phyloP scores from a whole-genome alignment of 2,888 invertebrate species.

The Neoitamus cyanurus region DNA sequence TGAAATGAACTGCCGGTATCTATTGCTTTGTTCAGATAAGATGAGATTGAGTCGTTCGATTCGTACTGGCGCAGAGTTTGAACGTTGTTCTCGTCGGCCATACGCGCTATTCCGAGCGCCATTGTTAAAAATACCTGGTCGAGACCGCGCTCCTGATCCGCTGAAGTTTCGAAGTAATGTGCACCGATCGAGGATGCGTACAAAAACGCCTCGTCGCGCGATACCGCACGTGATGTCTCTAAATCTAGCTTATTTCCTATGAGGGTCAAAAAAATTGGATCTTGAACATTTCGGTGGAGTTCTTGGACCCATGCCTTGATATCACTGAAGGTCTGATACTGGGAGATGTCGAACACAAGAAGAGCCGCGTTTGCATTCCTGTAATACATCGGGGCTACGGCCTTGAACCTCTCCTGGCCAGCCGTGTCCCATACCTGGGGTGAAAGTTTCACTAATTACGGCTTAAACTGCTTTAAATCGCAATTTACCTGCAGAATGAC shows the following conservation, averaged over 20 bases:
- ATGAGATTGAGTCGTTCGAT: constrained; percentile 67
- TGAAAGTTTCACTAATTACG: not conserved
- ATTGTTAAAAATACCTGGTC: constrained; percentile 78
- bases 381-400: constrained; percentile 96
- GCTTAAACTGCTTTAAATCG: not conserved
- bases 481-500: constrained; percentile 79
- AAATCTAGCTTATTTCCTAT: constrained; percentile 90
- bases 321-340: constrained; percentile 77
- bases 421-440: constrained; percentile 66
- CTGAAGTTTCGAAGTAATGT: constrained; percentile 86
- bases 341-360: constrained; percentile 87
- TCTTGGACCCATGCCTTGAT: constrained; percentile 90
- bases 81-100: constrained; percentile 68
- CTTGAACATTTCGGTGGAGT: constrained; percentile 80
- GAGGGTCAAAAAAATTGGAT: constrained; percentile 80
- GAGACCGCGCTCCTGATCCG: constrained; percentile 80
- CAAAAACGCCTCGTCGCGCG: constrained; percentile 75
- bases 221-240: constrained; percentile 72
- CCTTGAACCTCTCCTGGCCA: constrained; percentile 73
- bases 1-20: constrained; percentile 57
- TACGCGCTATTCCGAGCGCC: constrained; percentile 72
- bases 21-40: constrained; percentile 55
- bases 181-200: constrained; percentile 88
- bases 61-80: constrained; percentile 73
- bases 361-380: constrained; percentile 91